Evolutionary conservation across 2,888 invertebrate genomes (phyloP).

Genomic region (Ischnus inquisitorius): DNA sequence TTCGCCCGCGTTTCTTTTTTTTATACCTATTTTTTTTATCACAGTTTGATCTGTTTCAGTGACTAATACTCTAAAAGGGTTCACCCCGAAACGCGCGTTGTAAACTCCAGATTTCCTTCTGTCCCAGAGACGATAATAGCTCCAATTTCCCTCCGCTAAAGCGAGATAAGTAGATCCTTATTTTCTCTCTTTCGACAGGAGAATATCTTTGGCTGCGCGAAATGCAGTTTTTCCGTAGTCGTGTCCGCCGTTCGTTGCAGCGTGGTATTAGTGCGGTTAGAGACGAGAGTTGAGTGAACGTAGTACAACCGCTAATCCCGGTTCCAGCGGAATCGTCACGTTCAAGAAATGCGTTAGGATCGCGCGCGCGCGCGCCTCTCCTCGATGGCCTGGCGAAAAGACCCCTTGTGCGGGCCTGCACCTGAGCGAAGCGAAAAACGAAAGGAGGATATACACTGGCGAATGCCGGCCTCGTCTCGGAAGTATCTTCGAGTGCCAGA

Average conservation of each 20-base stretch:
- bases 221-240: neutral
- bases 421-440: slow-evolving; percentile 46
- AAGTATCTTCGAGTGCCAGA: slow-evolving; percentile 31
- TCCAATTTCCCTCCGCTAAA: neutral
- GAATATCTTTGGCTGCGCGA: neutral
- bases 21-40: neutral
- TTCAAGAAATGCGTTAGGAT: slow-evolving; percentile 53
- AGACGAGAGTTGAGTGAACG: slow-evolving; percentile 30
- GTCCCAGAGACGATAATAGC: neutral
- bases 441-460: too few species aligned
- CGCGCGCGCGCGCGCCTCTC: slow-evolving; percentile 2
- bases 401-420: slow-evolving; percentile 32
- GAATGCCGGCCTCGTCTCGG: too few species aligned
- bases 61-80: neutral
- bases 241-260: neutral
- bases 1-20: neutral
- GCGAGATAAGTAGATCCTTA: neutral
- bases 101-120: neutral
- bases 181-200: neutral
- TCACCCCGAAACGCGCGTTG: neutral
- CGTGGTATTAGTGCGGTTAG: neutral
- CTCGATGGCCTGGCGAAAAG: slow-evolving; percentile 32
- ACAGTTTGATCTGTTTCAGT: neutral
- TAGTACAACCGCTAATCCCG: slow-evolving; percentile 77
- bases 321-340: slow-evolving; percentile 77